phyloP scores from a whole-genome alignment of 2,888 invertebrate species.

The Salpingus planirostris region DNA sequence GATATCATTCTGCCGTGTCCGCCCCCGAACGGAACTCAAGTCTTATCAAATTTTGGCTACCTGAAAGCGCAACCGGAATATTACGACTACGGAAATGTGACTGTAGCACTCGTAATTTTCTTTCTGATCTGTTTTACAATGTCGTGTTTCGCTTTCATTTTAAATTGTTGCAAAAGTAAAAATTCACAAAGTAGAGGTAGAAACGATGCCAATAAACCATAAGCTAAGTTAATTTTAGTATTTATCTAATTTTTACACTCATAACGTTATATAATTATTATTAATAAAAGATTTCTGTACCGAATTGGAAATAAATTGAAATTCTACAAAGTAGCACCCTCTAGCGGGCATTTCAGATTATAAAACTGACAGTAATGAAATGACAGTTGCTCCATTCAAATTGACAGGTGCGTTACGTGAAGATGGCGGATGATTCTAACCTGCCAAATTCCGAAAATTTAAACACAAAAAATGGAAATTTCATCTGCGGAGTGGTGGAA shows the following conservation, averaged over 20 bases:
- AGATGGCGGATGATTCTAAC: conserved; percentile 38
- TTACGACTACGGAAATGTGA: conserved; percentile 46
- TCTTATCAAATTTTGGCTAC: conserved; percentile 47
- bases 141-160: conserved; percentile 49
- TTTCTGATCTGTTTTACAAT: conserved; percentile 53
- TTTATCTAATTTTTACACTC: too few relatives aligned
- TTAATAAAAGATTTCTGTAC: too few relatives aligned
- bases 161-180: conserved; percentile 36
- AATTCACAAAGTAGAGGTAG: conserved; percentile 42
- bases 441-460: conserved; percentile 50
- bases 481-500: conserved; percentile 89
- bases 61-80: conserved; percentile 46
- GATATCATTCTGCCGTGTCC: conserved; percentile 83
- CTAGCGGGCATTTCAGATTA: too few relatives aligned
- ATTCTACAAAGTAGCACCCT: too few relatives aligned
- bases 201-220: conserved; percentile 55
- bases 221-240: too few relatives aligned
- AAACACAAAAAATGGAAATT: conserved; percentile 63
- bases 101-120: conserved; percentile 53
- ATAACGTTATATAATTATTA: too few relatives aligned
- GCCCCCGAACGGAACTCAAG: conserved; percentile 68
- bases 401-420: too few relatives aligned
- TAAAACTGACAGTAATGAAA: too few relatives aligned
- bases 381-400: too few relatives aligned
- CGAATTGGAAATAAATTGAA: too few relatives aligned